A percentile compares a stretch with the other conserved stretches of the same genome.
Evolutionary conservation across 92 coral and sea anemone species (phyloP).

Genomic region (Micromussa lordhowensis): DNA sequence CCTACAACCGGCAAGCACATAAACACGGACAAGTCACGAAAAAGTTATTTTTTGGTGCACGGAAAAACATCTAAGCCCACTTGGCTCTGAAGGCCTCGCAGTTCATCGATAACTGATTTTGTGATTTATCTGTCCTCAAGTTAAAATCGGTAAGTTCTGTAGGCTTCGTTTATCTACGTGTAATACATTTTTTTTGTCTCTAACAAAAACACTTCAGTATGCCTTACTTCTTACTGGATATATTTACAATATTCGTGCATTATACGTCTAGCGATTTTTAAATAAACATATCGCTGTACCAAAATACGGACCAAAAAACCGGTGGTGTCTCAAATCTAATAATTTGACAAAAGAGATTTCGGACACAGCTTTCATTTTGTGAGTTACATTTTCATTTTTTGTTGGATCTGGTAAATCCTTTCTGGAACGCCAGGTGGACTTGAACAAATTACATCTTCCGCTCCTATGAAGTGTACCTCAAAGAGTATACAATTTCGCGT

Average conservation of each 20-base stretch:
- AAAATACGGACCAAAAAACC: not conserved
- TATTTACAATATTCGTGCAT: not conserved
- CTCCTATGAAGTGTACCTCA: too few species aligned
- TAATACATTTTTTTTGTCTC: not conserved
- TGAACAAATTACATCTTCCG: too few species aligned
- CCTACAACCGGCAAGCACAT: not conserved
- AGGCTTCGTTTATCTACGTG: not conserved
- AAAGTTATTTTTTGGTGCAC: not conserved
- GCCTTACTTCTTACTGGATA: not conserved
- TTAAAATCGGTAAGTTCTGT: not conserved
- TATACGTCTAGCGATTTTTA: not conserved
- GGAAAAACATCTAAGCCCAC: not conserved
- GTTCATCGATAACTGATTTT: not conserved
- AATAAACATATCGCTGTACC: not conserved
- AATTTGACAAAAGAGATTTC: too few species aligned
- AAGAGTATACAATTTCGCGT: too few species aligned
- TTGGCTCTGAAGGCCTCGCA: not conserved
- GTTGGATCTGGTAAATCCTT: too few species aligned
- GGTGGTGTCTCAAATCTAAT: too few species aligned
- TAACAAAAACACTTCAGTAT: not conserved
- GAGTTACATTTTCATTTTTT: too few species aligned
- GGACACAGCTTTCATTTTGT: too few species aligned
- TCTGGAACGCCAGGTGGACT: too few species aligned
- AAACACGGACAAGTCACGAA: not conserved
- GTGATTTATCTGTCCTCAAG: not conserved